Conservation (phyloP, 2,113 vertebrate species). For the Pithys albifrons region DNA sequence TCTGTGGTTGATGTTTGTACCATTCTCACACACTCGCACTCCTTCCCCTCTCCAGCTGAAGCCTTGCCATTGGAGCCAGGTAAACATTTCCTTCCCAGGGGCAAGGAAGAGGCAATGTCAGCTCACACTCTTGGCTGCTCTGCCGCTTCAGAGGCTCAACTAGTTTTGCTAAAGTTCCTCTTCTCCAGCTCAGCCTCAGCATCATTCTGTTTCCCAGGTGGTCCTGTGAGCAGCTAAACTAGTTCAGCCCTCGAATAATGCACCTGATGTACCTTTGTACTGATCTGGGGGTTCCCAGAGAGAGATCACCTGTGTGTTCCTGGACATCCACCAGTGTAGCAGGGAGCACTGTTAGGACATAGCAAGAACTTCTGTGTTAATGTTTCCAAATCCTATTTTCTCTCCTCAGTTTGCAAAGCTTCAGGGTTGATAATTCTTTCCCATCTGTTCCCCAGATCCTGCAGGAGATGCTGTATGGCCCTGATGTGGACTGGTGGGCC, state of each 20-base stretch:
- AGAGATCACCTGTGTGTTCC: neutral
- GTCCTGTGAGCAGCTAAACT: neutral
- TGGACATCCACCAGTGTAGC: neutral
- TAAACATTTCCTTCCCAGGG: neutral
- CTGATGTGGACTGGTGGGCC: slow-evolving; percentile 98
- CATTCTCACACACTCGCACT: neutral
- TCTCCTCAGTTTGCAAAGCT: neutral
- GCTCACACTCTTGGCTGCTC: neutral
- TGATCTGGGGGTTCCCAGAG: neutral
- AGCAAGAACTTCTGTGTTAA: fast-evolving
- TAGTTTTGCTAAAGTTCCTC: neutral
- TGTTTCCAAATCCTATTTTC: neutral
- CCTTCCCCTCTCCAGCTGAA: neutral
- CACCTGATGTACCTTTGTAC: neutral
- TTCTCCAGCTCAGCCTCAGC: neutral
- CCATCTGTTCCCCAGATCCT: slow-evolving; percentile 81
- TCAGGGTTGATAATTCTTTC: neutral
- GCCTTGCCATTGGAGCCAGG: neutral
- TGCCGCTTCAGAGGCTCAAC: neutral
- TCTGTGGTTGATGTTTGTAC: neutral
- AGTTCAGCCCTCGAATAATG: neutral
- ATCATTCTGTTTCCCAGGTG: neutral
- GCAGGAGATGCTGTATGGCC: slow-evolving; percentile 95
- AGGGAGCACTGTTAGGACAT: neutral
- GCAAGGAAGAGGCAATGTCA: neutral